These are phyloP conservation scores for Tenualosa thibaudeaui DNA, from an alignment of 2,797 vertebrate species.

Conservation along the genomic window DNA sequence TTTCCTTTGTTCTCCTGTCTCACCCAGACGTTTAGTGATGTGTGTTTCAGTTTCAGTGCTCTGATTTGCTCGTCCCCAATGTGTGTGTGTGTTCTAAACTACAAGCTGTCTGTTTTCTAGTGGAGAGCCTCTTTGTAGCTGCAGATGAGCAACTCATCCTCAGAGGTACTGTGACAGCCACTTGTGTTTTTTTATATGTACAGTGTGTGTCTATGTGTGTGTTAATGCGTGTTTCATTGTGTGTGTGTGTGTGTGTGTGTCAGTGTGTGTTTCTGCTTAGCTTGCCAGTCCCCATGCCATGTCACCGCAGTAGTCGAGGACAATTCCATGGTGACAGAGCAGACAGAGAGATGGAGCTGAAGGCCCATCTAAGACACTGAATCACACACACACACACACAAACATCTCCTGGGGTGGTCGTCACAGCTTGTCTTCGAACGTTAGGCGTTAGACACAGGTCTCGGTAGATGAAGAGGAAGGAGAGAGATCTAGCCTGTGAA, in stretches of 20 bases:
- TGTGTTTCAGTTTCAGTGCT: not conserved
- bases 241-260: not conserved
- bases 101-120: constrained; percentile 43
- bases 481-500: no score
- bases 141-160: not conserved
- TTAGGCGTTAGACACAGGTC: no score
- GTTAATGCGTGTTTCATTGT: no score
- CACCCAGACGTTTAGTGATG: not conserved
- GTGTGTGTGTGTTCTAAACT: constrained; percentile 18
- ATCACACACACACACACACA: not conserved
- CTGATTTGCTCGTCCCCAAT: not conserved
- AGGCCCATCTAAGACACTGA: constrained; percentile 13
- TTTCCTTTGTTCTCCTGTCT: not conserved
- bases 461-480: no score
- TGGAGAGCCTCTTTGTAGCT: not conserved
- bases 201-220: not conserved
- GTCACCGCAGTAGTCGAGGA: not conserved
- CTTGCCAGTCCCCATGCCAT: no score
- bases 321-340: constrained; percentile 26
- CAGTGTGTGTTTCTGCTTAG: no score
- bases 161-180: not conserved
- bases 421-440: no score
- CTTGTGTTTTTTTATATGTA: not conserved
- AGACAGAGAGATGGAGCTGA: constrained; percentile 19
- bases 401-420: no score